A percentile compares a stretch with the other conserved stretches of the same genome.
Evolutionary conservation across 2,888 invertebrate species (phyloP).

Genomic region (Drosophila atroscutellata): DNA sequence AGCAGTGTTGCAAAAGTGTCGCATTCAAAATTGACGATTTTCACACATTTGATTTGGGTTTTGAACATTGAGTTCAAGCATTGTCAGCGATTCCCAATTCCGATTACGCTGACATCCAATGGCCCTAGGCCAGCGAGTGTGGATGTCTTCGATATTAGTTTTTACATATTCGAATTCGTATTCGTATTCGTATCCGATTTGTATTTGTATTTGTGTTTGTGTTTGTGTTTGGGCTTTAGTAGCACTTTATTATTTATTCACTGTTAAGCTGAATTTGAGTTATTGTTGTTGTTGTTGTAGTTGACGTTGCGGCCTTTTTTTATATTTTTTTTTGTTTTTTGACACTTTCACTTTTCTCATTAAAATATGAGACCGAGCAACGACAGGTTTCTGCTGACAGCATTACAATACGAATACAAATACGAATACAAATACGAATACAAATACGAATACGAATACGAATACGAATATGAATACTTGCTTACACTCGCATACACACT

Average conservation of each 20-base stretch:
- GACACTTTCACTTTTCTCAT: slow-evolving; percentile 80
- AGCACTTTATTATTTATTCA: slow-evolving; percentile 70
- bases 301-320: slow-evolving; percentile 28
- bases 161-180: neutral
- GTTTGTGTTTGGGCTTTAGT: slow-evolving; percentile 51
- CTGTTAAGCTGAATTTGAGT: slow-evolving; percentile 54
- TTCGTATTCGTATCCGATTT: slow-evolving; percentile 11
- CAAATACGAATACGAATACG: slow-evolving; percentile 20
- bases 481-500: slow-evolving; percentile 2
- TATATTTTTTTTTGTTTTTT: slow-evolving; percentile 58
- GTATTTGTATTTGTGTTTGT: slow-evolving; percentile 14
- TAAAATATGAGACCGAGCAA: slow-evolving; percentile 74
- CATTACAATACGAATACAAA: slow-evolving; percentile 46
- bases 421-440: neutral
- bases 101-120: slow-evolving; percentile 13
- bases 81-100: slow-evolving; percentile 4
- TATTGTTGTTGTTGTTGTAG: slow-evolving; percentile 22
- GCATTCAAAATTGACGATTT: slow-evolving; percentile 10
- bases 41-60: slow-evolving; percentile 20
- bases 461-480: slow-evolving; percentile 15
- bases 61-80: neutral
- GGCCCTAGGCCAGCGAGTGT: neutral
- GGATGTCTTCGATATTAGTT: neutral
- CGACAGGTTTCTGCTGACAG: slow-evolving; percentile 59
- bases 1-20: slow-evolving; percentile 23